phyloP scores from a whole-genome alignment of 2,888 invertebrate species.

The Zygothrica quintamaculata region DNA sequence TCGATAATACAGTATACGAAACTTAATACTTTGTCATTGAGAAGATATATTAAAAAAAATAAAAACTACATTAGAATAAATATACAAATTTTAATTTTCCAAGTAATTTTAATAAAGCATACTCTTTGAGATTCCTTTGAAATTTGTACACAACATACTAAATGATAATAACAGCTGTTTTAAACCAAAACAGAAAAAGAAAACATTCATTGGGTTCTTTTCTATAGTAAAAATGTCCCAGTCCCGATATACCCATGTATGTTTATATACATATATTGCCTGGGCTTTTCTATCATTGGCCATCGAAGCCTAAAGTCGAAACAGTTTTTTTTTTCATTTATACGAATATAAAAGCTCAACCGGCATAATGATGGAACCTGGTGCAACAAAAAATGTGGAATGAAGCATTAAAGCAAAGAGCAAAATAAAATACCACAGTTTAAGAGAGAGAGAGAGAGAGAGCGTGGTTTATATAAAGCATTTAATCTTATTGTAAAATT shows the following conservation, averaged over 20 bases:
- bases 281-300: constrained; percentile 21
- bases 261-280: neutral
- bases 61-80: too few species aligned
- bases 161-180: too few species aligned
- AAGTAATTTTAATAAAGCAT: too few species aligned
- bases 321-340: too few species aligned
- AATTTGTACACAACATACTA: neutral
- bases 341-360: constrained; percentile 28
- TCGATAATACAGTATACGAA: constrained; percentile 4
- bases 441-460: constrained; percentile 21
- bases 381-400: constrained; percentile 34
- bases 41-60: too few species aligned
- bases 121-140: too few species aligned
- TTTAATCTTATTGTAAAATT: too few species aligned
- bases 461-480: constrained; percentile 19
- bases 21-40: constrained; percentile 1
- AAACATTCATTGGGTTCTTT: too few species aligned
- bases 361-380: constrained; percentile 35
- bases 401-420: constrained; percentile 16
- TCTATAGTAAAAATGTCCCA: constrained; percentile 12
- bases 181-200: too few species aligned
- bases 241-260: neutral
- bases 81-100: too few species aligned
- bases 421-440: constrained; percentile 14
- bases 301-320: constrained; percentile 19